phyloP scores from a whole-genome alignment of 2,113 vertebrate species.

The Chamaea fasciata region DNA sequence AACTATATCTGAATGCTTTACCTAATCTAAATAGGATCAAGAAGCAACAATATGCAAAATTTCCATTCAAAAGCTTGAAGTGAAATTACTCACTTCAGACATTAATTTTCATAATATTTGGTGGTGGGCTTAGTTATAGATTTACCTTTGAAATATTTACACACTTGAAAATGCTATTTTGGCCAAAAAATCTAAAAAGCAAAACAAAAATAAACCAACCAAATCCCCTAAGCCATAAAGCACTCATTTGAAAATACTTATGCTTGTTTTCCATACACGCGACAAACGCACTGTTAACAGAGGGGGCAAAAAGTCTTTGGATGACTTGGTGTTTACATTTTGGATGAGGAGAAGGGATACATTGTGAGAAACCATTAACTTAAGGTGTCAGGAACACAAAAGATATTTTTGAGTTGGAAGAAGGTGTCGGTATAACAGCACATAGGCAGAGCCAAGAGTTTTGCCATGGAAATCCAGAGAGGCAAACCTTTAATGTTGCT shows the following conservation, averaged over 20 bases:
- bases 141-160: background rate
- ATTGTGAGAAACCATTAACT: background rate
- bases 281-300: background rate
- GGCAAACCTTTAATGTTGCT: background rate
- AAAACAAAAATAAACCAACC: background rate
- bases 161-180: background rate
- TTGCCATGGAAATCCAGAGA: background rate
- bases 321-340: background rate
- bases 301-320: background rate
- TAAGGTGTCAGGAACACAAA: background rate
- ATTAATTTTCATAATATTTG: background rate
- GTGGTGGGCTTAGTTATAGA: background rate
- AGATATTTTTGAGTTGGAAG: background rate
- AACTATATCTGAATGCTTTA: background rate
- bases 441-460: background rate
- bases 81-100: background rate
- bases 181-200: background rate
- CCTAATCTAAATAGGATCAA: background rate
- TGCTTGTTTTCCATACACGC: background rate
- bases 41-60: background rate
- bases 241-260: background rate
- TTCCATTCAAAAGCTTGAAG: background rate
- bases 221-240: background rate
- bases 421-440: background rate
- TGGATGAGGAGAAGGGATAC: fast-evolving